phyloP scores from a whole-genome alignment of 2,113 vertebrate species.

The Pteropus alecto region DNA sequence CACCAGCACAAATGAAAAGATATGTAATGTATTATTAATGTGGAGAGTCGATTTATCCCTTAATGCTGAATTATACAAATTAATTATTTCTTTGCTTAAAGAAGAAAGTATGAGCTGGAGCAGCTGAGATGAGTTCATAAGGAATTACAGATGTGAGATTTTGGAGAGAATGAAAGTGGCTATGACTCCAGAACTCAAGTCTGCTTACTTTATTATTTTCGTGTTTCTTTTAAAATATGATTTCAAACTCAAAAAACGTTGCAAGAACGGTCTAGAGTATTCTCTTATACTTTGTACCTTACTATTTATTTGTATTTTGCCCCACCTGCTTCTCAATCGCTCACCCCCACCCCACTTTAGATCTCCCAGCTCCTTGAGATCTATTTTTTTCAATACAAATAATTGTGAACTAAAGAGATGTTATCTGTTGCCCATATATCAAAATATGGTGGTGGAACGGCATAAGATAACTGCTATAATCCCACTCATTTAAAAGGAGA shows the following conservation, averaged over 20 bases:
- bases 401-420: not conserved
- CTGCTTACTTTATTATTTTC: not conserved
- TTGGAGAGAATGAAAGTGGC: not conserved
- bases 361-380: not conserved
- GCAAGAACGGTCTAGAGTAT: not conserved
- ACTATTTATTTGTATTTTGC: not conserved
- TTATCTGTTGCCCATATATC: not conserved
- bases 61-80: not conserved
- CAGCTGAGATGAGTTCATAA: not conserved
- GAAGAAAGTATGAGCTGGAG: not conserved
- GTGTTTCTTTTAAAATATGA: not conserved
- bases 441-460: not conserved
- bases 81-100: not conserved
- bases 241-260: not conserved
- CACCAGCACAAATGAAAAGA: not conserved
- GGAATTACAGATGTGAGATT: not conserved
- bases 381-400: not conserved
- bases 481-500: not conserved
- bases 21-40: not conserved
- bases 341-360: not conserved
- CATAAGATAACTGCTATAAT: not conserved
- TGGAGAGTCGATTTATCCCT: not conserved
- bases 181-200: too few relatives aligned
- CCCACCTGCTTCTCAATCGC: too few relatives aligned
- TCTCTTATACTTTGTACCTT: not conserved